Base-by-base conservation (phyloP, 2,113 vertebrate genomes). In the Microcebus ravelobensis region DNA sequence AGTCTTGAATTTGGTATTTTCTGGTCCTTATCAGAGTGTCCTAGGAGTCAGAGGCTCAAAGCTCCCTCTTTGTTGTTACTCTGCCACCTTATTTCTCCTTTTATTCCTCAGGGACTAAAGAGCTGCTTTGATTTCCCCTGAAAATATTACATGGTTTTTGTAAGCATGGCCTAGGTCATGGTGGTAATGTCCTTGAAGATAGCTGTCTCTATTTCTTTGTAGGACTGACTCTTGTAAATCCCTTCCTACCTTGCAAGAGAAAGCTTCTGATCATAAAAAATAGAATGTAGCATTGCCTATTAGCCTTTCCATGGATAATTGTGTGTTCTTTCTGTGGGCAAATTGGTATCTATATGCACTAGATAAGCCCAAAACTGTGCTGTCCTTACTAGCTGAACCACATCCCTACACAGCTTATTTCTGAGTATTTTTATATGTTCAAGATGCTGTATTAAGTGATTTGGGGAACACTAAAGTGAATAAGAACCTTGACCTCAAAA, bases 1-100 rank as follows among this genome's bases (percentile, higher is more conserved):
- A 84, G 45, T 55, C 74, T 94, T 97, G 55, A 97, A 74, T 92
- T 94, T 91, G 13, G 7, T 50, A 52, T 87, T 91, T 23, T 79
- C 80, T 90, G 57, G 29, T 91, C 42, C 57, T 86, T 52, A 55
- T 55, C 55, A 31, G 42, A 39, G 50, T 73, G 77, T 73, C 23
- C 71, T 29, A 86, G 13, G 21, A 86, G n/a, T 86, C 87, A 67
- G 88, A 94, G 80, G 42, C 57, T 71, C 68, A 76, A 3, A 34
- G 70, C 48, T 93, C 36, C 52, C 29, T 52, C 82, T 89, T 94
- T 73, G 80, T 84, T n/a, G 87, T 85, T 82, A 55, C 45, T 67
- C 34, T 55, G 59, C 6, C 42, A 55, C 48, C 59, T 81, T 39
- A 45, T 79, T 91, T 94, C 90, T 76, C 93, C 17, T 85, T 95